Base-by-base conservation (phyloP, 35 echinoderm and acorn worm genomes). In the Anneissia japonica region DNA sequence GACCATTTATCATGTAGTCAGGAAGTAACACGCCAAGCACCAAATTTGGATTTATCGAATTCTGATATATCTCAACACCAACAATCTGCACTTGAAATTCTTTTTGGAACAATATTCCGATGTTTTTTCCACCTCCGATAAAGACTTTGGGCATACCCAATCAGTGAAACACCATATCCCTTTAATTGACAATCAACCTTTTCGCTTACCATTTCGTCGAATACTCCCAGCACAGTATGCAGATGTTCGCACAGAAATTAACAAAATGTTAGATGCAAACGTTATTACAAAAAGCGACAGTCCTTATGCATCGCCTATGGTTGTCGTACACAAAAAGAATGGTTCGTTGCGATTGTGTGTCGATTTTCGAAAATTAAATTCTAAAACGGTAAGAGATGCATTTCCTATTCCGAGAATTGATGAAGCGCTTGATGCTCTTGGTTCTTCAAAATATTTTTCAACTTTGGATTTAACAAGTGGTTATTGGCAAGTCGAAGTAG, bases 401-500 rank as follows among this genome's bases (percentile, higher is more conserved):
- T 77, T 35, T 26, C 76, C 32, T 3, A 35, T 77, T 13, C 76
- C 76, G 2, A 77, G 76, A 77, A 77, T 77, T 34, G 76, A 77
- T 77, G 76, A 77, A 77, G 76, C 76, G 0, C 30, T 77, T 10
- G 76, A 77, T 14, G 76, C 76, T 37, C 23, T 77, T 3, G 76
- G 76, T 35, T 35, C 32, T 35, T 34, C 76, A 77, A 77, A 32
- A 12, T 32, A 77, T 32, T 75, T 75, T 75, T 75, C 74, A 75
- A 30, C 74, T 75, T 35, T 72, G 21, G 74, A 74, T 37, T 43
- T 41, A 76, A 56, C 85, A 11, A 39, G 26, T 76, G 72, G 36
- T 9, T 41, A 77, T 78, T 40, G 74, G 39, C 46, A 90, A 38
- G 76, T 77, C 14, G 76, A 77, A 26, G 76, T 77, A 35, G 76